Evolutionary conservation across 2,888 invertebrate genomes (phyloP).

Genomic region (Atrina japonica): DNA sequence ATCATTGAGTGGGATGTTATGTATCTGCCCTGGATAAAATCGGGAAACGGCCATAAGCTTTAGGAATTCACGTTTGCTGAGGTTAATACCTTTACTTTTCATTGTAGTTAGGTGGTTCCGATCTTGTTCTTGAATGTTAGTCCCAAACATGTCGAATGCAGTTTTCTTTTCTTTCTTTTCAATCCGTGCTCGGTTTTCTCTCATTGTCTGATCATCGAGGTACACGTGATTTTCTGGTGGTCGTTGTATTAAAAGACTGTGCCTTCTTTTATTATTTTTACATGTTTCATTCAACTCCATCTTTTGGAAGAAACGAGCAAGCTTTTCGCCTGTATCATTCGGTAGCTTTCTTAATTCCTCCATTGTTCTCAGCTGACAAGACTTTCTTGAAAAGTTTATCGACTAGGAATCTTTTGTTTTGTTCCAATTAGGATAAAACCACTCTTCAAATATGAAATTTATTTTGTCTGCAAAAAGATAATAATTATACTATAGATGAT

Average conservation of each 20-base stretch:
- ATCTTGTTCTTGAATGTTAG: neutral
- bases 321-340: conserved; percentile 17
- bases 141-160: neutral
- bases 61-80: conserved; percentile 9
- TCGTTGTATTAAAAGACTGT: too few species aligned
- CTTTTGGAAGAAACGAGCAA: conserved; percentile 26
- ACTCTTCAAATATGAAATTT: too few species aligned
- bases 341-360: conserved; percentile 23
- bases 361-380: too few species aligned
- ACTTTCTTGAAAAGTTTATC: too few species aligned
- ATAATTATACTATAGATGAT: too few species aligned
- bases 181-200: neutral
- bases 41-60: conserved; percentile 17
- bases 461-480: too few species aligned
- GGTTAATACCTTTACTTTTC: neutral
- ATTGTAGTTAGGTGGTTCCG: neutral
- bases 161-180: neutral
- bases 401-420: too few species aligned
- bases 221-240: too few species aligned
- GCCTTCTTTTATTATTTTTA: conserved; percentile 2
- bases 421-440: too few species aligned
- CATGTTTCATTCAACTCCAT: conserved; percentile 11
- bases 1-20: conserved; percentile 20
- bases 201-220: neutral
- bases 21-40: conserved; percentile 21